Conservation (phyloP, 2,113 vertebrate genomes). For the Theristicus caerulescens region DNA sequence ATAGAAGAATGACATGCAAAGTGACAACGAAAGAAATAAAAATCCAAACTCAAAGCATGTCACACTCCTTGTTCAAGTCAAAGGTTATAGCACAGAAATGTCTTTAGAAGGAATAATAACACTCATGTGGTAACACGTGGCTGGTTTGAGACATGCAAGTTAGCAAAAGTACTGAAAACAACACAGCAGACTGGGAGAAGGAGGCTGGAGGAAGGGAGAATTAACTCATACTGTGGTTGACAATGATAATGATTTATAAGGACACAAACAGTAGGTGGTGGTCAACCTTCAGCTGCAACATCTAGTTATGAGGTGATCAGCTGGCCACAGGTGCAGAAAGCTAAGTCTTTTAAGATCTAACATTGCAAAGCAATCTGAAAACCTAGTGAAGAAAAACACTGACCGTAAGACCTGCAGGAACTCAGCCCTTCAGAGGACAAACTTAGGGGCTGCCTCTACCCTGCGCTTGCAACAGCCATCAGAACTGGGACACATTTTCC, state of each 20-base stretch:
- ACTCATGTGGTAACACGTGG: neutral
- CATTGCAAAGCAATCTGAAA: neutral
- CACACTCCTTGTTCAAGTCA: neutral
- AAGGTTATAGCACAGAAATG: neutral
- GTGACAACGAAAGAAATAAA: neutral
- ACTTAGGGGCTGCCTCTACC: neutral
- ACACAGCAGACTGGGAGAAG: neutral
- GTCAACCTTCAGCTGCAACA: neutral
- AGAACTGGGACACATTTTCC: neutral
- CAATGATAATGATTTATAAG: neutral
- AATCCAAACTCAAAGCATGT: neutral
- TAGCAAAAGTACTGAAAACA: neutral
- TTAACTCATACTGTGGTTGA: neutral
- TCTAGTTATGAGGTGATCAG: neutral
- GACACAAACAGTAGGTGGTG: neutral
- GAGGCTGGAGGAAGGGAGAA: neutral
- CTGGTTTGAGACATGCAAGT: neutral
- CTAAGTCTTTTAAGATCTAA: neutral
- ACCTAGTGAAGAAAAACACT: neutral
- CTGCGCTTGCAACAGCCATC: neutral
- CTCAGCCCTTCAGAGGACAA: neutral
- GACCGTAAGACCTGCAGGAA: neutral
- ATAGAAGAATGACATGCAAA: neutral
- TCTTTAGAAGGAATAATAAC: neutral
- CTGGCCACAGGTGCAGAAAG: neutral